Evolutionary conservation across 1,140 invertebrate genomes (phyloP).

Genomic region (Ctenoplectra terminalis): DNA sequence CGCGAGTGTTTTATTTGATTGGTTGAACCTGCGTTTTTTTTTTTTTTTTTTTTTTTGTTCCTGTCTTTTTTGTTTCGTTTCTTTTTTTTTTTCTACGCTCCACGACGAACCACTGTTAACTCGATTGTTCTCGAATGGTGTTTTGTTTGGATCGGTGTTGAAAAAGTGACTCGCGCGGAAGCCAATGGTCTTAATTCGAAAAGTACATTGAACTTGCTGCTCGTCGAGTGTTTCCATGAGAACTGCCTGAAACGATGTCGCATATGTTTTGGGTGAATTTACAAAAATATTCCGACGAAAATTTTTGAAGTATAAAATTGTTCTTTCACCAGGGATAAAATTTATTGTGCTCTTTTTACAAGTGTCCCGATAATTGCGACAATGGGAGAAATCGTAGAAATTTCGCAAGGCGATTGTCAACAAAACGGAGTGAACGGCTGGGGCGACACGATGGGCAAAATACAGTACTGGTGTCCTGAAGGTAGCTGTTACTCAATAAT

Average conservation of each 20-base stretch:
- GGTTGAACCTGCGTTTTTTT: background rate
- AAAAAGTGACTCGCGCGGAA: constrained; percentile 10
- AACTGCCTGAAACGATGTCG: background rate
- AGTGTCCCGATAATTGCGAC: background rate
- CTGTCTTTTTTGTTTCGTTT: no score
- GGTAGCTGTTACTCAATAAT: constrained; percentile 66
- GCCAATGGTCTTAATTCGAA: background rate
- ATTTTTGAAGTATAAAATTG: background rate
- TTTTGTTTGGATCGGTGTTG: no score
- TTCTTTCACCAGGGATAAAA: background rate
- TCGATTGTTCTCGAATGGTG: no score
- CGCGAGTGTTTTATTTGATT: constrained; percentile 22
- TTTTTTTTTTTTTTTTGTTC: no score
- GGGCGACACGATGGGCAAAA: constrained; percentile 78
- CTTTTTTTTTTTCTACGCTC: no score
- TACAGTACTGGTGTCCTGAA: constrained; percentile 81
- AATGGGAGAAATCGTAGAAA: constrained; percentile 58
- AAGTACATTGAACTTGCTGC: constrained; percentile 9
- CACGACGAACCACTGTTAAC: no score
- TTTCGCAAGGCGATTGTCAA: constrained; percentile 31
- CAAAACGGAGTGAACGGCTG: constrained; percentile 65
- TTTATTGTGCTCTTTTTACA: background rate
- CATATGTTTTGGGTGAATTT: background rate
- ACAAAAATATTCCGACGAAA: background rate
- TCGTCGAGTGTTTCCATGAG: background rate